Conservation (phyloP, 1,140 invertebrate genomes). For the Drosophila malerkotliana region DNA sequence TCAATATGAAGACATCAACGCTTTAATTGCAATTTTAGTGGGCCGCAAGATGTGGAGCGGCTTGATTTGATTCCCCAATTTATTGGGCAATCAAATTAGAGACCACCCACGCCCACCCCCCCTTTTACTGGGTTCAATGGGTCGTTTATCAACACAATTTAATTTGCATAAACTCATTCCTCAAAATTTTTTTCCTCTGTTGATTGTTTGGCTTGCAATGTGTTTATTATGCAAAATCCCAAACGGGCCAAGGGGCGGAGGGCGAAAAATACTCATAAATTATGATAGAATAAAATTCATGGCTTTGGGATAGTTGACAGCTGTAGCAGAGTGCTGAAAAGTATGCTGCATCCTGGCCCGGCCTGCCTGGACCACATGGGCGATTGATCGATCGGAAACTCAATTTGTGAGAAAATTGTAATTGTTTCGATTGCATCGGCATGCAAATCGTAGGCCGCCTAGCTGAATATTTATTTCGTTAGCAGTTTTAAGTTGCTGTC, state of each 20-base stretch:
- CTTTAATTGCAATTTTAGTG: constrained; percentile 61
- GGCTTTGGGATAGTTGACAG: constrained; percentile 25
- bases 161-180: constrained; percentile 45
- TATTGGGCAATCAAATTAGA: constrained; percentile 49
- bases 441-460: constrained; percentile 7
- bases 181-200: neutral
- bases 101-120: neutral
- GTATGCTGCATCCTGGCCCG: constrained; percentile 22
- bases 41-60: constrained; percentile 8
- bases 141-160: constrained; percentile 45
- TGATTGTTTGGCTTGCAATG: constrained; percentile 23
- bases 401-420: constrained; percentile 33
- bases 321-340: constrained; percentile 24
- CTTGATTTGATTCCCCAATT: constrained; percentile 33
- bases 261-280: constrained; percentile 30
- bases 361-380: neutral
- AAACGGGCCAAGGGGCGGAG: neutral
- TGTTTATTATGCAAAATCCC: constrained; percentile 48
- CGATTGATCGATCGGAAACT: constrained; percentile 32
- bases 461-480: constrained; percentile 3
- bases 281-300: constrained; percentile 30
- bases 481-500: constrained; percentile 1
- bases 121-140: constrained; percentile 1
- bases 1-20: constrained; percentile 66
- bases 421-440: constrained; percentile 41